Evolutionary conservation across 2,113 vertebrate species (phyloP).

Genomic region (Onychostruthus taczanowskii): DNA sequence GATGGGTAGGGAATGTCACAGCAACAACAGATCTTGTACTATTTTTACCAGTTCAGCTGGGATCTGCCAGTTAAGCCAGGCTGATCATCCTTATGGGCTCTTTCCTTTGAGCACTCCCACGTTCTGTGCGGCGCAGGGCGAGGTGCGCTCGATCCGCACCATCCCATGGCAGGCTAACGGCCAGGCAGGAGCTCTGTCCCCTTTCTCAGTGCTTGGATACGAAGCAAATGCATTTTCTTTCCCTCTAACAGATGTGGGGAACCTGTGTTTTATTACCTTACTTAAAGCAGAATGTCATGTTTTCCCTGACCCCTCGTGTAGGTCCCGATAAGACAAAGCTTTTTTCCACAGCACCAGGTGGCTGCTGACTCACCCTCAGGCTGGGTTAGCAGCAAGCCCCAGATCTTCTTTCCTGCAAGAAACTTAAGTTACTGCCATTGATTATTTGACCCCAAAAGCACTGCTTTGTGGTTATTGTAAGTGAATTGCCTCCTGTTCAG

Average conservation of each 20-base stretch:
- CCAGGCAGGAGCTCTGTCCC: not conserved
- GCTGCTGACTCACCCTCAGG: not conserved
- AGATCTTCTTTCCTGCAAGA: not conserved
- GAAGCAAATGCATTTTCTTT: not conserved
- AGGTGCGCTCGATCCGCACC: not conserved
- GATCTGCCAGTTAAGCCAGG: not conserved
- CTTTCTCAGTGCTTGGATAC: not conserved
- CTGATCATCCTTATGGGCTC: not conserved
- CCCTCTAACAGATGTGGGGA: not conserved
- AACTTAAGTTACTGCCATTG: not conserved
- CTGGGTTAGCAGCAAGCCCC: not conserved
- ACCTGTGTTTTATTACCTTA: not conserved
- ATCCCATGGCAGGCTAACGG: fast-evolving
- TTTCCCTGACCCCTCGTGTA: not conserved
- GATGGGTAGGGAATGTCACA: not conserved
- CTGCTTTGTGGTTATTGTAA: not conserved
- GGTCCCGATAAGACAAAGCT: not conserved
- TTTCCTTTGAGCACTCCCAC: not conserved
- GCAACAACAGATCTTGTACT: not conserved
- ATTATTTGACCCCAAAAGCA: not conserved
- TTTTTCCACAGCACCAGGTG: not conserved
- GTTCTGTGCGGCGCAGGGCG: not conserved
- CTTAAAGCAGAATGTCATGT: not conserved
- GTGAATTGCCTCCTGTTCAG: not conserved
- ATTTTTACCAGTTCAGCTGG: not conserved